Evolutionary conservation across 2,888 invertebrate species (phyloP), one percentile per base, ranked within the genome.

Genomic region (Margaritifera margaritifera): DNA sequence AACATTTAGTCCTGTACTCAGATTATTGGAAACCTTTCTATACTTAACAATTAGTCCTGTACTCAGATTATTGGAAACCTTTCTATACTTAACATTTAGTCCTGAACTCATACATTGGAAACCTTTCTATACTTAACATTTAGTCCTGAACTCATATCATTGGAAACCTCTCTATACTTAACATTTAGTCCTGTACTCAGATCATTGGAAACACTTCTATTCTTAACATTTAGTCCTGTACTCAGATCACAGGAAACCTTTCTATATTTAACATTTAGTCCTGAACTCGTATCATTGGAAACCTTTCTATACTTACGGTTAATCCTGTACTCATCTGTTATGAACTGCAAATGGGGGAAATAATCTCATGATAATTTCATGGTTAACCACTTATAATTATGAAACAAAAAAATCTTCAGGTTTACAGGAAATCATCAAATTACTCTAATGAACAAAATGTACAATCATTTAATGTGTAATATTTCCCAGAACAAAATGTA

Each of bases 1-100:
- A n/a, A 88, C 89, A 80, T 71, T 82, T 68, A 8, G 82, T 80
- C 70, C 87, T 79, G 75, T 85, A 89, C 22, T 80, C 75, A 73
- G 15, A 42, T 11, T 11, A 3, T 1, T 11, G 42, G 42, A 42
- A 42, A 42, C 15, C 11, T 42, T 15, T 42, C 11, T 42, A 31
- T 58, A 62, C 73, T 72, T 78, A n/a, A 88, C 89, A 80, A 70
- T 82, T 68, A 8, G 82, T 80, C 70, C 87, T 79, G 75, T 85
- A 89, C 22, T 80, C 75, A 73, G 15, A 42, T 11, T 11, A 3
- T 1, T 11, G 42, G 42, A 42, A 42, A 42, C 15, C 11, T 42
- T 15, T 42, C 11, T 42, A 31, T 58, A 62, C 73, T 72, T 78
- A n/a, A 88, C 89, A 80, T 71, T 82, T 68, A 8, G 82, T 80